These are phyloP conservation scores for Orthosia gracilis DNA, from an alignment of 2,888 invertebrate species.

Conservation along the genomic window DNA sequence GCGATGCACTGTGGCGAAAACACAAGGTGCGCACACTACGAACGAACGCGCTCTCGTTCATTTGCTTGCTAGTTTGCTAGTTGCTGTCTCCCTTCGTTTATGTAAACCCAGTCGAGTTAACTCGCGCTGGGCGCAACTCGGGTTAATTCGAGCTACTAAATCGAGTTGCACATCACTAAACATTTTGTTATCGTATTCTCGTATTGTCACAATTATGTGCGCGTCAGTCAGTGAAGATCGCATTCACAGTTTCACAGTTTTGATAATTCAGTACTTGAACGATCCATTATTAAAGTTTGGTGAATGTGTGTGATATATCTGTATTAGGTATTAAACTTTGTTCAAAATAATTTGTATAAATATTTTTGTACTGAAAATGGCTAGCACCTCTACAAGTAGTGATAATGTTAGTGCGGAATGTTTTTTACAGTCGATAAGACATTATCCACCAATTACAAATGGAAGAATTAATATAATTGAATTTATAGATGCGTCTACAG, in stretches of 20 bases:
- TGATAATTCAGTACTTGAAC: slow-evolving; percentile 8
- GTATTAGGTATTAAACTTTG: slow-evolving; percentile 35
- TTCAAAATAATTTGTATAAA: slow-evolving; percentile 32
- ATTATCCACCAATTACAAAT: slow-evolving; percentile 90
- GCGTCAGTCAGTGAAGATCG: slow-evolving; percentile 5
- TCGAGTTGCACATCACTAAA: no score
- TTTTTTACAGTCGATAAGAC: slow-evolving; percentile 74
- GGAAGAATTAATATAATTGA: slow-evolving; percentile 91
- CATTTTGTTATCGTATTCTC: no score
- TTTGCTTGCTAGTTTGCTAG: no score
- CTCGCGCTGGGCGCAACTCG: no score
- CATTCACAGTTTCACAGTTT: slow-evolving; percentile 29
- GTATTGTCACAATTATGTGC: slow-evolving; percentile 14
- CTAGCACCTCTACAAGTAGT: slow-evolving; percentile 69
- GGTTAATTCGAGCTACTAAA: no score
- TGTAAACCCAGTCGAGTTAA: no score
- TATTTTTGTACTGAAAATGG: slow-evolving; percentile 73
- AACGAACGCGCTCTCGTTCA: no score
- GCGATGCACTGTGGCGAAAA: no score
- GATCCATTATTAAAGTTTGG: slow-evolving; percentile 21
- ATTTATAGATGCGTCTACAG: slow-evolving; percentile 92
- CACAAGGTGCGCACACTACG: no score
- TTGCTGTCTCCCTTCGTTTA: no score
- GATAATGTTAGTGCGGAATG: slow-evolving; percentile 45
- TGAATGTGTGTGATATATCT: slow-evolving; percentile 60